These are phyloP conservation scores for Vanessa atalanta DNA, from an alignment of 1,140 invertebrate genomes.

Conservation along the genomic window DNA sequence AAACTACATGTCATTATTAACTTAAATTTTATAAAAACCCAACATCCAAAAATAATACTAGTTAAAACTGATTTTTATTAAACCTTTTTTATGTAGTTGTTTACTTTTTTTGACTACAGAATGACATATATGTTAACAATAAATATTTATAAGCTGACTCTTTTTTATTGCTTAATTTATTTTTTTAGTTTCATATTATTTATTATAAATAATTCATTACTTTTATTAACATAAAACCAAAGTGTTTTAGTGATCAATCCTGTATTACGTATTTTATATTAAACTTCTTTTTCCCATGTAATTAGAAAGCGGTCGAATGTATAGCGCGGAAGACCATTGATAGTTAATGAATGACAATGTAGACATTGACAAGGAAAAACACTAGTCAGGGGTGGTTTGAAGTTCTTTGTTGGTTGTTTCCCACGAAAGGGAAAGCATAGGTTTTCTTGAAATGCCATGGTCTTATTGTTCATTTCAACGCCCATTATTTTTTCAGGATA, in stretches of 20 bases:
- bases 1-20: too few relatives aligned
- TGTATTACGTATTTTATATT: neutral
- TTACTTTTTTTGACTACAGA: too few relatives aligned
- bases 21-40: too few relatives aligned
- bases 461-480: neutral
- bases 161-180: too few relatives aligned
- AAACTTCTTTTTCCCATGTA: conserved; percentile 29
- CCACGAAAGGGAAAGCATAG: conserved; percentile 18
- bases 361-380: conserved; percentile 33
- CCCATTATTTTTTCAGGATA: neutral
- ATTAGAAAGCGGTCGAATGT: conserved; percentile 41
- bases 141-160: too few relatives aligned
- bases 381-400: conserved; percentile 34
- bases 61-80: too few relatives aligned
- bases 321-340: conserved; percentile 41
- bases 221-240: neutral
- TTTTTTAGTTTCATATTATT: too few relatives aligned
- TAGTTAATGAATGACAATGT: conserved; percentile 33
- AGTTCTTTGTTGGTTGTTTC: conserved; percentile 22
- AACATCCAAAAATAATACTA: too few relatives aligned
- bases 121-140: too few relatives aligned
- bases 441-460: conserved; percentile 13
- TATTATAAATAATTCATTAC: too few relatives aligned
- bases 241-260: neutral
- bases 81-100: too few relatives aligned